Percentiles rank a stretch among this genome's conserved stretches.
Conservation (phyloP, 2,888 invertebrate species). For the Rapana venosa region DNA sequence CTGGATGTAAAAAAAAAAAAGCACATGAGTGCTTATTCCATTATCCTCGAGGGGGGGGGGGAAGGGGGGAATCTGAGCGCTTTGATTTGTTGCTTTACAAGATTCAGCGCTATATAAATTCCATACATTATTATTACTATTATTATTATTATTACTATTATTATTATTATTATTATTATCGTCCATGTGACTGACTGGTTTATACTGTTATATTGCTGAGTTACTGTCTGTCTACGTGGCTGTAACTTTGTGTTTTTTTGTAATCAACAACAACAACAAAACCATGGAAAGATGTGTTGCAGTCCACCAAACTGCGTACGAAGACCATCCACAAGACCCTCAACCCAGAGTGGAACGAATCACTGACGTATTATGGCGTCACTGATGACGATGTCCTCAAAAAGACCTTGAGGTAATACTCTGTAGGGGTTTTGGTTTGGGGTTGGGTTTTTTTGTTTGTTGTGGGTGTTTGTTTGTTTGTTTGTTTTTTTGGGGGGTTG, state of each 20-base stretch:
- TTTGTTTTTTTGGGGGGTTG: too few species aligned
- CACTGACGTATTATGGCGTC: slow-evolving; percentile 92
- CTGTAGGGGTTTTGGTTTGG: background rate
- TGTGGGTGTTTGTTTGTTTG: too few species aligned
- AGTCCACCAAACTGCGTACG: slow-evolving; percentile 85
- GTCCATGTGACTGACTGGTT: background rate
- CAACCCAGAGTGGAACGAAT: slow-evolving; percentile 96
- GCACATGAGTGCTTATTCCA: too few species aligned
- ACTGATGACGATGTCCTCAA: slow-evolving; percentile 89
- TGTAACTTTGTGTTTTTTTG: background rate
- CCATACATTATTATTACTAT: too few species aligned
- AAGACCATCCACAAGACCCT: slow-evolving; percentile 95
- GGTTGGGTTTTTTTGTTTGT: too few species aligned
- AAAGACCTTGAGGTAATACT: slow-evolving; percentile 80
- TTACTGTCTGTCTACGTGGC: background rate
- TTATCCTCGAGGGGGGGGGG: too few species aligned
- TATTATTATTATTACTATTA: too few species aligned
- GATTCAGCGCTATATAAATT: too few species aligned
- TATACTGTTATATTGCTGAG: background rate
- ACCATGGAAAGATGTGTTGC: slow-evolving; percentile 42
- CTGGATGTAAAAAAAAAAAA: too few species aligned
- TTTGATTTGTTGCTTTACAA: too few species aligned
- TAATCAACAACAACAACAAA: background rate
- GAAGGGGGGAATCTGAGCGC: too few species aligned
- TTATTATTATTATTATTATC: too few species aligned